Base-by-base conservation (phyloP, 2,797 vertebrate genomes). In the Smutsia temminckii region DNA sequence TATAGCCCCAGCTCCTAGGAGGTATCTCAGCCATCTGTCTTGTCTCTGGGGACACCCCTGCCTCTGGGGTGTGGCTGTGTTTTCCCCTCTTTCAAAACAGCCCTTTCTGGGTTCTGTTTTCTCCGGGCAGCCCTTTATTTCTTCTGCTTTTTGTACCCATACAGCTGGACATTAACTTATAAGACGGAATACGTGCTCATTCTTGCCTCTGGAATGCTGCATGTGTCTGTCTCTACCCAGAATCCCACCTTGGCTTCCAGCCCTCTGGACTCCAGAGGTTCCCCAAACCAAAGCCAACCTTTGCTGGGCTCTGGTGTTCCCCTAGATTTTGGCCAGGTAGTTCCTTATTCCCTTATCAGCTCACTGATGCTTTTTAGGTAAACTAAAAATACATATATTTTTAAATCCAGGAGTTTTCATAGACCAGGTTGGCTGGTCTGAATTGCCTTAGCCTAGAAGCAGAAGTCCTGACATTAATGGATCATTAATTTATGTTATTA, bases 401-500 rank as follows among this genome's bases (percentile, higher is more conserved):
- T 94, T 61, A 34, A 89, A 72, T 66, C 11, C 51, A 83, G 42
- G 57, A 34, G 16, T 66, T 79, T 85, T 94, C 71, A n/a, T 25
- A 42, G 49, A 63, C 61, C 63, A 17, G 21, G n/a, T 55, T 93
- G 42, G 71, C 37, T 93, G 42, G 71, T 37, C 49, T 63, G 51
- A 91, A 51, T 68, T 61, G 63, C 93, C 68, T 46, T 49, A 34
- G 69, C 64, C 63, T 86, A 85, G 77, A 92, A 71, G 42, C 71
- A 37, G 32, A 85, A 71, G 49, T 53, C 66, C 85, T 81, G 68
- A 78, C 72, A 78, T 81, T 93, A 89, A 80, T 88, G 89, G 94
- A 80, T 94, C 93, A 96, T 92, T 94, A 71, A 93, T 94, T 94
- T 68, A 49, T 59, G 84, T 80, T 71, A 81, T 91, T 91, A 91